These are phyloP conservation scores for Cottoperca gobio DNA, from an alignment of 2,797 vertebrate species.

Conservation along the genomic window DNA sequence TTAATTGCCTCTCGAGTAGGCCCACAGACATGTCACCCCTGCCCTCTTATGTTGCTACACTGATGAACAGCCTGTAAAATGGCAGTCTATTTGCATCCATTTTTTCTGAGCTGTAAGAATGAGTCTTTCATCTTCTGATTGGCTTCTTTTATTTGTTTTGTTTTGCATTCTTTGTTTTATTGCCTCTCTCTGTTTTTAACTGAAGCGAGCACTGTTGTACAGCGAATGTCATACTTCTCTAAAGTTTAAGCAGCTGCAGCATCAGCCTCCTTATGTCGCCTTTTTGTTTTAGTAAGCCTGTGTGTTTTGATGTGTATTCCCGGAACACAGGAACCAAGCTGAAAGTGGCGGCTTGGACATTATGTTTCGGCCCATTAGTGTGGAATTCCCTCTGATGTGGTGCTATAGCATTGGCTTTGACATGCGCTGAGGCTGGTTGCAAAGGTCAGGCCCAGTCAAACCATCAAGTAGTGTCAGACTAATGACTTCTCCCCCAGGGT, in stretches of 20 bases:
- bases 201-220: constrained; percentile 46
- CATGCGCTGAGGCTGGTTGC: constrained; percentile 56
- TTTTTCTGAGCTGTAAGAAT: constrained; percentile 33
- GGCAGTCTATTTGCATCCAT: constrained; percentile 45
- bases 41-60: constrained; percentile 54
- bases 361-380: constrained; percentile 64
- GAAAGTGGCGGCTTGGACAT: constrained; percentile 23
- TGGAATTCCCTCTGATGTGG: constrained; percentile 74
- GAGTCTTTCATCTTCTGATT: constrained; percentile 28
- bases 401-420: constrained; percentile 66
- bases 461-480: constrained; percentile 64
- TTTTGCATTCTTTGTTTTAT: constrained; percentile 51
- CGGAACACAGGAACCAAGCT: constrained; percentile 40
- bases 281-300: constrained; percentile 31
- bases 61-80: constrained; percentile 54
- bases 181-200: constrained; percentile 53
- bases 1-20: constrained; percentile 79
- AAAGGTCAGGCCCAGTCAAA: constrained; percentile 72
- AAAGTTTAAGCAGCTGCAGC: constrained; percentile 13
- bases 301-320: constrained; percentile 25
- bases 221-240: constrained; percentile 36
- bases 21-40: constrained; percentile 76
- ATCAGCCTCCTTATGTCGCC: constrained; percentile 4
- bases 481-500: constrained; percentile 64
- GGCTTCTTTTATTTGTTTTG: constrained; percentile 41